Base-by-base conservation (phyloP, 2,113 vertebrate genomes). In the Pitta sordida region DNA sequence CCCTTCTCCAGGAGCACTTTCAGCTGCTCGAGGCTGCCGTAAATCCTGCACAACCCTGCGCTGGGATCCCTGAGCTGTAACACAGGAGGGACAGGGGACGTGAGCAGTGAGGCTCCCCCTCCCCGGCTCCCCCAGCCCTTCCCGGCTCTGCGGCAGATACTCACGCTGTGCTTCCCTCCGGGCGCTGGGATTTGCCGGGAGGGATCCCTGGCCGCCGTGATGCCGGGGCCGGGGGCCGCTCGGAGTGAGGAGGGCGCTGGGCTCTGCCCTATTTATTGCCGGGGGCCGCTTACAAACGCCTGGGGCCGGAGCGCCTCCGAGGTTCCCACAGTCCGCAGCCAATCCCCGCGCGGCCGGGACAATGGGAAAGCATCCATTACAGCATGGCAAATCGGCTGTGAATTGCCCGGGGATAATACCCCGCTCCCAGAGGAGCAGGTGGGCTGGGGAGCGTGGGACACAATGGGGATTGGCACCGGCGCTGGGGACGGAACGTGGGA, bases 1-100 rank as follows among this genome's bases (percentile, higher is more conserved):
- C 98, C 98, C 78, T 98, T 98, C 95, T 98, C 98, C 96, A 98
- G 96, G n/a, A 98, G 98, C 84, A 94, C 30, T 60, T 98, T 98
- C 52, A 98, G 96, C 84, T 97, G 97, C 71, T 98, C 97, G 15
- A 98, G 98, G 97, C 98, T 98, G 96, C 92, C 97, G 92, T 98
- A 98, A 95, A 98, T 98, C 58, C 98, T 86, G 98, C 98, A n/a
- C n/a, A n/a, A n/a, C 82, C 98, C 97, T 58, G 98, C 97, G 11
- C 94, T 96, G 3, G 98, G 98, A 52, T 97, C 98, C 29, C 98
- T 97, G 59, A 98, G 76, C 98, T 98, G 97, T 55, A 85, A 94
- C 60, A 78, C 19, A 80, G 62, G 81, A 43, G 0, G 21, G 67
- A 36, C 43, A 46, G 64, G 32, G 46, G 85, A 60, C 18, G 56